These are phyloP conservation scores for Neomonachus schauinslandi DNA, from an alignment of 2,113 vertebrate species.

Conservation along the genomic window DNA sequence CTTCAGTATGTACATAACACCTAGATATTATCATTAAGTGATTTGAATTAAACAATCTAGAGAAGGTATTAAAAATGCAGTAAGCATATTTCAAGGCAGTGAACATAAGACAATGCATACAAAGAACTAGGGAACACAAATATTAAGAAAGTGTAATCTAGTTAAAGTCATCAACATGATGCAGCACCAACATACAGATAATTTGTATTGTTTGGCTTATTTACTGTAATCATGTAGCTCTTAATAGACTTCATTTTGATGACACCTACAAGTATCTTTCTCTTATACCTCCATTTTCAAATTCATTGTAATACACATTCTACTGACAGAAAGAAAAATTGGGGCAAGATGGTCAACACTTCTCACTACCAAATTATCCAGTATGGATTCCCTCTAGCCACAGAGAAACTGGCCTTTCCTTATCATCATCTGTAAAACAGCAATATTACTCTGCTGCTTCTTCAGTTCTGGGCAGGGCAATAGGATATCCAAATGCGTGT, in stretches of 20 bases:
- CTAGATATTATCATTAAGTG: slow-evolving; percentile 23
- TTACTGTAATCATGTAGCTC: slow-evolving; percentile 17
- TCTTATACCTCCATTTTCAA: slow-evolving; percentile 39
- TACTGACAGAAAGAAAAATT: slow-evolving; percentile 46
- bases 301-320: slow-evolving; percentile 44
- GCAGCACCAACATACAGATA: slow-evolving; percentile 4
- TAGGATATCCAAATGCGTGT: not conserved
- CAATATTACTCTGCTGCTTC: slow-evolving; percentile 32
- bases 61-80: slow-evolving; percentile 38
- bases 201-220: not conserved
- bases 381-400: not conserved
- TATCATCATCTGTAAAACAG: slow-evolving; percentile 14
- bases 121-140: slow-evolving; percentile 33
- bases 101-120: not conserved
- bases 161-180: not conserved
- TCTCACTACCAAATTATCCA: slow-evolving; percentile 43
- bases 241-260: slow-evolving; percentile 58
- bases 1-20: slow-evolving; percentile 7
- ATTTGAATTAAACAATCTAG: slow-evolving; percentile 43
- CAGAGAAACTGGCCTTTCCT: slow-evolving; percentile 32
- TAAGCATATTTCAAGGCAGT: slow-evolving; percentile 32
- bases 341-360: slow-evolving; percentile 1
- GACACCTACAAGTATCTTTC: slow-evolving; percentile 2
- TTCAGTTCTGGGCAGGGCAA: slow-evolving; percentile 6
- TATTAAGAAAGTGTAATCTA: not conserved